Evolutionary conservation across 2,888 invertebrate genomes (phyloP), one percentile per base, ranked within the genome.

Genomic region (Drosophila leonis): DNA sequence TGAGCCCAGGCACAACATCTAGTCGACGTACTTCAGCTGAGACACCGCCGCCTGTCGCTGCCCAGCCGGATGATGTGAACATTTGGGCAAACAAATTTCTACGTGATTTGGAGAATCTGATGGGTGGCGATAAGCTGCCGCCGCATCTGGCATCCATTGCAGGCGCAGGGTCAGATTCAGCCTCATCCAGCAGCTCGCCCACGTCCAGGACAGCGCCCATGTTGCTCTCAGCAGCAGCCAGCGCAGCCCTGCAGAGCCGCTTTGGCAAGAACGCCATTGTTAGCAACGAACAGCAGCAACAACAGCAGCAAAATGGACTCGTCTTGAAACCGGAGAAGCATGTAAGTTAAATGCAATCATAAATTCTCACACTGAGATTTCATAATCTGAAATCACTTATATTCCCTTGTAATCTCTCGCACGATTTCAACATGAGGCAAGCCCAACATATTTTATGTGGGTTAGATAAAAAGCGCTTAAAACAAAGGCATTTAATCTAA

Each of bases 41-140:
- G 41, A 46, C 74, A 42, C 5, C 72, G 49, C 24, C 69, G 15
- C 41, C 80, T 51, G 85, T 63, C 65, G 75, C 82, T 18, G 42
- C 12, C 2, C 66, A 69, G 49, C 57, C 76, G 39, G 92, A 92
- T 77, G 93, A 93, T 87, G 92, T 93, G 59, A 92, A 92, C 87
- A 88, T 93, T 87, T 93, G 93, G 93, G 93, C 92, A 83, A 92
- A 92, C 88, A 93, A 92, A 91, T 93, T 93, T 86, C 88, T 93
- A 77, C 92, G 90, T 80, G 93, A 93, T 88, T 90, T 93, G 88
- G 93, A 93, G 86, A 93, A 91, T 85, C 91, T 93, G 91, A 92
- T 93, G 92, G 90, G 90, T 31, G 74, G 68, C 65, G 91, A 92
- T 90, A 92, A 92, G 80, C 77, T 82, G 86, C 81, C 80, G 59